These are phyloP conservation scores for Heliconius melpomene DNA, from an alignment of 1,140 invertebrate genomes.

Conservation along the genomic window DNA sequence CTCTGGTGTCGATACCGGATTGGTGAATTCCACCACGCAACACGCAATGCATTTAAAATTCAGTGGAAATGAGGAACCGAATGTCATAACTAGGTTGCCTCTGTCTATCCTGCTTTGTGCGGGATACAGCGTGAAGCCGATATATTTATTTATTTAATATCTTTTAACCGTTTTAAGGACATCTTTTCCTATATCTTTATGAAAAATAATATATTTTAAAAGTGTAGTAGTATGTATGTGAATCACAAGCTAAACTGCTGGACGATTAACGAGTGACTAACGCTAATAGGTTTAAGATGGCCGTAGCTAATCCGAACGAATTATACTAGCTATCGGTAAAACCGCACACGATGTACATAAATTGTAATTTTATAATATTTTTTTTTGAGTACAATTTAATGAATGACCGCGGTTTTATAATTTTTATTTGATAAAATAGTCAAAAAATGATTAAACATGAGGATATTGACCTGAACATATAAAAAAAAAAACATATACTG, in stretches of 20 bases:
- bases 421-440: not conserved
- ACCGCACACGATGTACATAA: constrained; percentile 55
- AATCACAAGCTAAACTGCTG: constrained; percentile 55
- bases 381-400: not conserved
- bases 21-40: too few relatives aligned
- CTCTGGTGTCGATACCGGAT: too few relatives aligned
- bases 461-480: not conserved
- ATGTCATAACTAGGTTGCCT: too few relatives aligned
- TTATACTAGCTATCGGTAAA: constrained; percentile 55
- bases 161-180: too few relatives aligned
- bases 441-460: not conserved
- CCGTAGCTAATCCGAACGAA: constrained; percentile 63
- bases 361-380: constrained; percentile 29
- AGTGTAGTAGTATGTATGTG: constrained; percentile 32
- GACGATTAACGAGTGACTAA: constrained; percentile 60
- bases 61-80: too few relatives aligned
- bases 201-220: constrained; percentile 9
- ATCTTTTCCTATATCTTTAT: too few relatives aligned
- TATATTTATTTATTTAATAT: too few relatives aligned
- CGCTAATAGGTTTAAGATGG: constrained; percentile 65
- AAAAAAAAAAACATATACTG: not conserved
- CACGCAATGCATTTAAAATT: too few relatives aligned
- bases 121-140: too few relatives aligned
- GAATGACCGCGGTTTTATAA: not conserved
- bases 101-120: too few relatives aligned